A percentile compares a stretch with the other conserved stretches of the same genome.
Conservation (phyloP, 2,888 invertebrate genomes). For the Belgica antarctica region DNA sequence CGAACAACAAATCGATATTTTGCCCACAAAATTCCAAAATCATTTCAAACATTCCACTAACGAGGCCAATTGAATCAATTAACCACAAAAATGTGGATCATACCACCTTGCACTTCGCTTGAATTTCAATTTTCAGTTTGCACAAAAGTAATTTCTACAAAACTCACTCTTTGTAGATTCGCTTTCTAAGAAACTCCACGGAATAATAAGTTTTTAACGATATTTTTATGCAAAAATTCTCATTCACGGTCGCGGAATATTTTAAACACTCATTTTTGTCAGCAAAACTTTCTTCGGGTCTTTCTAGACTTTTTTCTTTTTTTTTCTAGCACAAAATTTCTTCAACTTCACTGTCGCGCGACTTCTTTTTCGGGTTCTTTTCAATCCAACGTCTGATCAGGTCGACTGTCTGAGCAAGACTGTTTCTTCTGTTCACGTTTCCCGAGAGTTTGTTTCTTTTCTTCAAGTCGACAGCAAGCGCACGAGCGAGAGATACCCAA, state of each 20-base stretch:
- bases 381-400: slow-evolving; percentile 31
- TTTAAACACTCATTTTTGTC: background rate
- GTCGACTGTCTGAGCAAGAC: slow-evolving; percentile 28
- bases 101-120: too few relatives aligned
- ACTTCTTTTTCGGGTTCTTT: slow-evolving; percentile 17
- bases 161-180: too few relatives aligned
- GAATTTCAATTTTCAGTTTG: too few relatives aligned
- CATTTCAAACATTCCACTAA: too few relatives aligned
- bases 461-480: slow-evolving; percentile 18
- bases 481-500: slow-evolving; percentile 32
- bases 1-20: too few relatives aligned
- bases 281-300: background rate
- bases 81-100: too few relatives aligned
- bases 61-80: too few relatives aligned
- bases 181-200: too few relatives aligned
- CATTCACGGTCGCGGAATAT: too few relatives aligned
- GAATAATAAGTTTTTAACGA: background rate
- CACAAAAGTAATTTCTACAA: too few relatives aligned
- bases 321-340: slow-evolving; percentile 27
- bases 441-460: slow-evolving; percentile 25
- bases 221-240: background rate
- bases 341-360: slow-evolving; percentile 4
- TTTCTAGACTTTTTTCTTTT: too few relatives aligned
- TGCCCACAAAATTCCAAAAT: too few relatives aligned
- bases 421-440: slow-evolving; percentile 13